Percentiles rank a stretch among this genome's conserved stretches.
Conservation (phyloP, 2,113 vertebrate genomes). For the Microtus oregoni region DNA sequence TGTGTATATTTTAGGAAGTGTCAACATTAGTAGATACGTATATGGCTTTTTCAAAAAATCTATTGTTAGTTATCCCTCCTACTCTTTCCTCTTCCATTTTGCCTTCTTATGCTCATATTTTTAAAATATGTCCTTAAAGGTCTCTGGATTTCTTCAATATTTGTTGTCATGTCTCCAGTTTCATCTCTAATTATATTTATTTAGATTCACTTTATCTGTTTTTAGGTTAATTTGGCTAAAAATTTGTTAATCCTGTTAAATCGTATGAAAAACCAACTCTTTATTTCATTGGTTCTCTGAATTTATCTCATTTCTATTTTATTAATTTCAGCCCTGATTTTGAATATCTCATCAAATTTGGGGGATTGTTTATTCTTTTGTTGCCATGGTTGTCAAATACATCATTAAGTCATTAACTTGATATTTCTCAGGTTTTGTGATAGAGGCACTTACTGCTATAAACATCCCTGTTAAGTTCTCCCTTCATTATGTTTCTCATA, state of each 20-base stretch:
- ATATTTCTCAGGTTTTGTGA: neutral
- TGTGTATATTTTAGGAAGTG: neutral
- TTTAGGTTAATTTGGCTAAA: neutral
- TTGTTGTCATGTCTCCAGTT: neutral
- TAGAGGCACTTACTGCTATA: neutral
- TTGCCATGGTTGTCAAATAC: neutral
- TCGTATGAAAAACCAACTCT: neutral
- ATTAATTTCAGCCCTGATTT: neutral
- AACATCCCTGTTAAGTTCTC: neutral
- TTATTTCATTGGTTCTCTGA: neutral
- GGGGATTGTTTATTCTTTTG: neutral
- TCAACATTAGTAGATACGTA: neutral
- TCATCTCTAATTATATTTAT: neutral
- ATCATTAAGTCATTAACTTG: neutral
- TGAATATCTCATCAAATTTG: neutral
- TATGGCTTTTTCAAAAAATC: neutral
- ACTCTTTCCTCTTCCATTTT: neutral
- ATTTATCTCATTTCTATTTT: neutral
- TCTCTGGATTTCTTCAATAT: neutral
- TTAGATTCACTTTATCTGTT: neutral
- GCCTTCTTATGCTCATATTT: neutral
- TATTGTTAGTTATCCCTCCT: neutral
- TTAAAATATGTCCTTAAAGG: neutral
- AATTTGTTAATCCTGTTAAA: neutral
- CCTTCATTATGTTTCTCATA: neutral